Base-by-base conservation (phyloP, 2,888 invertebrate genomes). In the Nomada goodeniana region DNA sequence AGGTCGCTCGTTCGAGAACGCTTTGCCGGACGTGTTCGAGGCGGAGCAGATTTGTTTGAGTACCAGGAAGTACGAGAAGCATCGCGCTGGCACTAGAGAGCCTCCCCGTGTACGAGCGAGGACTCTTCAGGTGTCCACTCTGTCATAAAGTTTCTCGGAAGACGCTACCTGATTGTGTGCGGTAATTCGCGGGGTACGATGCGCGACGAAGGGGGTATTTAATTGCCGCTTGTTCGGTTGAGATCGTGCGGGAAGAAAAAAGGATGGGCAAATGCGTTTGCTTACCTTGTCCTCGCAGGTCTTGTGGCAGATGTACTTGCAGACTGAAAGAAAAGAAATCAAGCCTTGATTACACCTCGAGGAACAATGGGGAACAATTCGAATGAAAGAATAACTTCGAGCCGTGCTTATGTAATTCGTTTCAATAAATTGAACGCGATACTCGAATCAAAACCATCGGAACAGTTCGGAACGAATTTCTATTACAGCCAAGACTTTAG, bases 291-390 rank as follows among this genome's bases (percentile, higher is more conserved):
- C 96, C 94, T 97, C 96, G 94, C 97, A 97, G 84, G 96, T 95
- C 93, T 96, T 96, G 94, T 97, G 97, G 93, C 97, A 97, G 92
- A 96, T 96, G 94, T 96, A 97, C 95, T 97, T 97, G 95, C 97
- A 97, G 86, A 97, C 97, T 97, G 96, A 91, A 96, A 96, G 93
- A 91, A 91, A 83, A 71, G 77, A 81, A 81, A 83, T 47, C 0
- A 26, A 1, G 60, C 5, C 15, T 55, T 52, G 2, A 50, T 36
- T 3, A 11, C 23, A 13, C 47, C 13, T 15, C 13, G 0, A 13
- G n/a, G n/a, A n/a, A n/a, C n/a, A n/a, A 50, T 18, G 15, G 11
- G 15, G 9, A 64, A 55, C 9, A n/a, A 55, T 20, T 20, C 2
- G 36, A 7, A 36, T 1, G 36, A 36, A 36, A 36, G 0, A 36